Conservation (phyloP, 2,888 invertebrate species). For the Eilema depressum region DNA sequence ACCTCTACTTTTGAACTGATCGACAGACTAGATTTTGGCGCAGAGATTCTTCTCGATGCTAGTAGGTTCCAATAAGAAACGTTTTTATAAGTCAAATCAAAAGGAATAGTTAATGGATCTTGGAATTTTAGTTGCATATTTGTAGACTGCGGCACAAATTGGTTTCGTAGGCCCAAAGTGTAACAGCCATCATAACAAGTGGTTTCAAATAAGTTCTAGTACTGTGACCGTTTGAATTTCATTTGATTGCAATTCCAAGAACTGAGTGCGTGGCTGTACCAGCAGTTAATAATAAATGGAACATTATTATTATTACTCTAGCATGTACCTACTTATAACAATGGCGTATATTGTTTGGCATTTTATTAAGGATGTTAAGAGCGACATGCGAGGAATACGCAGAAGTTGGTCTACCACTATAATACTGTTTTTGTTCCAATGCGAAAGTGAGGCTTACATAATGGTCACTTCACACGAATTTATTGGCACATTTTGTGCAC, state of each 20-base stretch:
- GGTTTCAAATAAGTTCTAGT: neutral
- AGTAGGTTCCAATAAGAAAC: too few species aligned
- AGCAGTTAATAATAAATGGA: neutral
- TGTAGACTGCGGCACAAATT: too few species aligned
- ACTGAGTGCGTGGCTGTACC: neutral
- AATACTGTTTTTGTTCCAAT: neutral
- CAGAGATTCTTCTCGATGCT: too few species aligned
- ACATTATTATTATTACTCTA: neutral
- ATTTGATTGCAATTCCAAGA: conserved; percentile 14
- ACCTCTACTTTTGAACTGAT: too few species aligned
- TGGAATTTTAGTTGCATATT: too few species aligned
- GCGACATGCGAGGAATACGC: neutral
- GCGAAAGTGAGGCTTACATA: neutral
- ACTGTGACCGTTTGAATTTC: conserved; percentile 15
- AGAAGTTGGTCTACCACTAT: neutral
- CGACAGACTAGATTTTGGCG: too few species aligned
- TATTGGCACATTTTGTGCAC: too few species aligned
- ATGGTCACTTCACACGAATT: too few species aligned
- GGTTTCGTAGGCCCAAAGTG: neutral
- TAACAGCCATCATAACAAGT: neutral
- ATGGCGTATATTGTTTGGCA: neutral
- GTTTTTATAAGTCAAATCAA: too few species aligned
- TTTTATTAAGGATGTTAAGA: conserved; percentile 2
- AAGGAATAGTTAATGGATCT: too few species aligned
- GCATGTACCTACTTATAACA: neutral